Percentiles rank a stretch among this genome's conserved stretches.
Conservation (phyloP, 2,888 invertebrate genomes). For the Omphaloscelis lunosa region DNA sequence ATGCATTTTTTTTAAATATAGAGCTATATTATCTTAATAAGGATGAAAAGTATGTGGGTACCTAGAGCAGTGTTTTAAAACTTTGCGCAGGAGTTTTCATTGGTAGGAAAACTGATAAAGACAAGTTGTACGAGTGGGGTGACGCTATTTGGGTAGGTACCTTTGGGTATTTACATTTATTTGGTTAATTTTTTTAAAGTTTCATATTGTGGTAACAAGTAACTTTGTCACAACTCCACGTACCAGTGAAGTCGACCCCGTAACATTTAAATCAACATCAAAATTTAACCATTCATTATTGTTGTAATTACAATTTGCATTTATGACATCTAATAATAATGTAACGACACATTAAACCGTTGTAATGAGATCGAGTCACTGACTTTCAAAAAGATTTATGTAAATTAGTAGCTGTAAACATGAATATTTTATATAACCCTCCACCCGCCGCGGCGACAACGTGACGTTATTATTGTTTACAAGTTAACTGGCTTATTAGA, state of each 20-base stretch:
- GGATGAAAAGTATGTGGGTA: background rate
- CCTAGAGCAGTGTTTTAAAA: background rate
- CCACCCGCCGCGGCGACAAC: background rate
- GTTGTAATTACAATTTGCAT: constrained; percentile 27
- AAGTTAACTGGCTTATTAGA: constrained; percentile 57
- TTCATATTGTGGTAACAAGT: background rate
- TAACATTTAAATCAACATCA: constrained; percentile 6
- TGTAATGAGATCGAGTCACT: constrained; percentile 42
- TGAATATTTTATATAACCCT: constrained; percentile 54
- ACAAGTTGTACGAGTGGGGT: background rate
- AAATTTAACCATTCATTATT: constrained; percentile 10
- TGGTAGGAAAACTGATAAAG: background rate
- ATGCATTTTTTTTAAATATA: background rate
- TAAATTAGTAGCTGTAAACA: constrained; percentile 58
- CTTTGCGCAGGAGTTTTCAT: background rate
- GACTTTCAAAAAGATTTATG: constrained; percentile 59
- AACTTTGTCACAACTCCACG: background rate
- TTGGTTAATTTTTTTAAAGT: background rate
- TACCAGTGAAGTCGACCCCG: background rate
- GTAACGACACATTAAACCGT: constrained; percentile 18
- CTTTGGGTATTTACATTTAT: background rate
- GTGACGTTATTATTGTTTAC: constrained; percentile 55
- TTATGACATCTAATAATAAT: constrained; percentile 30
- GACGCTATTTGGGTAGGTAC: background rate
- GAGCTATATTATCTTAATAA: too few species aligned